Evolutionary conservation across 2,113 vertebrate species (phyloP).

Genomic region (Menura novaehollandiae): DNA sequence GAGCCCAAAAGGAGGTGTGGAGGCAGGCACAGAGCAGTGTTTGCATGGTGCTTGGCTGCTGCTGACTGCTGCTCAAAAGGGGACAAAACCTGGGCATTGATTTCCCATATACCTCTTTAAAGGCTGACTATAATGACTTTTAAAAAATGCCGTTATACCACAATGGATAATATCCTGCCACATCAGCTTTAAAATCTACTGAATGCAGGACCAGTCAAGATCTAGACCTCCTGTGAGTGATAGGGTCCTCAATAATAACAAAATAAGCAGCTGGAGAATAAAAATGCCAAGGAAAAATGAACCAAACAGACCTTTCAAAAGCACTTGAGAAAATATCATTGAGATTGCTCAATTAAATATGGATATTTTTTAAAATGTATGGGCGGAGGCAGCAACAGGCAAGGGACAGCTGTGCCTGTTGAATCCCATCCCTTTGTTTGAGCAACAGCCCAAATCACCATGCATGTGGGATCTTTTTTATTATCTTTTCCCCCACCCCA

Average conservation of each 20-base stretch:
- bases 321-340: not conserved
- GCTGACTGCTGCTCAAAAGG: not conserved
- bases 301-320: not conserved
- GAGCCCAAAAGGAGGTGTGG: not conserved
- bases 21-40: accelerated
- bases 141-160: not conserved
- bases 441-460: conserved; percentile 21
- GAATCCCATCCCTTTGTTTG: conserved; percentile 5
- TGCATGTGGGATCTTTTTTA: not conserved
- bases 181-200: not conserved
- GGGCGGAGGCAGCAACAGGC: not conserved
- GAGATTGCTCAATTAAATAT: not conserved
- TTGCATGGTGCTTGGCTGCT: not conserved
- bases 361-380: conserved; percentile 7
- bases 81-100: not conserved
- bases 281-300: not conserved
- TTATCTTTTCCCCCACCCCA: not conserved
- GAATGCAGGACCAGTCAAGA: not conserved
- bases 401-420: conserved; percentile 21
- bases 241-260: not conserved
- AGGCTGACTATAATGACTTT: not conserved
- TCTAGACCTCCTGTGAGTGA: not conserved
- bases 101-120: not conserved
- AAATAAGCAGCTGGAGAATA: not conserved
- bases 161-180: not conserved